Conservation (phyloP, 2,113 vertebrate genomes). For the Charina bottae region DNA sequence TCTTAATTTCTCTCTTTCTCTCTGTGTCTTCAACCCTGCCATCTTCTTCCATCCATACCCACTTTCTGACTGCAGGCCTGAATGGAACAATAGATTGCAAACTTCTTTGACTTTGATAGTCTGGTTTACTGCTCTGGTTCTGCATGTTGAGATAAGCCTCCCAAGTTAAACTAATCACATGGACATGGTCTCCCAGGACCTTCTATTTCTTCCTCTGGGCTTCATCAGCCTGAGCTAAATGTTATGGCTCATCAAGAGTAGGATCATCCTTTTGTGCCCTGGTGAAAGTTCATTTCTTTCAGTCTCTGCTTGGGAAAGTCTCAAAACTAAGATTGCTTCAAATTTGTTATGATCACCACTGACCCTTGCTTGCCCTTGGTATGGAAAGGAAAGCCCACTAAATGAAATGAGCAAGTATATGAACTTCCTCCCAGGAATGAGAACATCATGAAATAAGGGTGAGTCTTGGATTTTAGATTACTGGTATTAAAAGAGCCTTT, state of each 20-base stretch:
- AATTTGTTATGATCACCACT: background rate
- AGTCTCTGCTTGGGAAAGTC: background rate
- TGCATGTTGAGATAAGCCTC: background rate
- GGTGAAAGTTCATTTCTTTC: background rate
- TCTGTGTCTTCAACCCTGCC: background rate
- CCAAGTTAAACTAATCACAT: background rate
- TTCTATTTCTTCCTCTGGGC: background rate
- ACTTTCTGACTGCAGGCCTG: background rate
- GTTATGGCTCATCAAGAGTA: background rate
- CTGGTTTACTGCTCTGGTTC: background rate
- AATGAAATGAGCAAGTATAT: slow-evolving; percentile 24
- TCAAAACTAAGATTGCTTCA: background rate
- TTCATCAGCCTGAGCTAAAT: background rate
- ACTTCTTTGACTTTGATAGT: background rate
- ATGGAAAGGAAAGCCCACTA: slow-evolving; percentile 34
- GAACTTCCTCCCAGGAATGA: background rate
- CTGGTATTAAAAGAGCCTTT: background rate
- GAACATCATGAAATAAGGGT: slow-evolving; percentile 28
- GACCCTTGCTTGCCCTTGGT: background rate
- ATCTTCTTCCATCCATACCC: background rate
- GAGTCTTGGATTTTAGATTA: slow-evolving; percentile 19
- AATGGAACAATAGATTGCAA: background rate
- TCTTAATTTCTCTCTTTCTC: background rate
- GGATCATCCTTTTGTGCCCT: background rate
- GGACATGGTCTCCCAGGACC: background rate